Percentiles rank a stretch among this genome's conserved stretches.
Evolutionary conservation across 2,797 vertebrate genomes (phyloP).

Genomic region (Linurgus olivaceus): DNA sequence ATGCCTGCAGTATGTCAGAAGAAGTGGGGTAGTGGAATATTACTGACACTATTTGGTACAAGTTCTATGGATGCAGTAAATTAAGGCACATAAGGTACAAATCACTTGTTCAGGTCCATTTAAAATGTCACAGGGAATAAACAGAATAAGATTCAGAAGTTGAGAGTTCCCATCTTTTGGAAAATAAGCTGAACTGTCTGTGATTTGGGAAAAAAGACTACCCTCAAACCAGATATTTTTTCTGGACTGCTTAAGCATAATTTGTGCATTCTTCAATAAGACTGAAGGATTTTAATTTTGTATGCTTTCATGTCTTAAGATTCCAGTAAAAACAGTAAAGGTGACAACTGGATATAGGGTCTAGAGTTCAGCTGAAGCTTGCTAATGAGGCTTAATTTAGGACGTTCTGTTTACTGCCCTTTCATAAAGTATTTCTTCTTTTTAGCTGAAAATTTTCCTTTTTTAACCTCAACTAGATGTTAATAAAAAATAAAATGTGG

Average conservation of each 20-base stretch:
- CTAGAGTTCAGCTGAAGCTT: neutral
- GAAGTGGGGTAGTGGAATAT: neutral
- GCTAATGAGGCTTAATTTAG: neutral
- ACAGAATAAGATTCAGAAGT: neutral
- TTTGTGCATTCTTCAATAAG: neutral
- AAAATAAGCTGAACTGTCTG: neutral
- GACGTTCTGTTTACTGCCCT: neutral
- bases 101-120: neutral
- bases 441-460: neutral
- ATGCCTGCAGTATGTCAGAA: neutral
- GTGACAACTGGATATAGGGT: neutral
- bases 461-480: neutral
- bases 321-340: neutral
- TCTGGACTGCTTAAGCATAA: neutral
- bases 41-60: neutral
- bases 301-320: neutral
- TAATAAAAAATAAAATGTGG: neutral
- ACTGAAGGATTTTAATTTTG: neutral
- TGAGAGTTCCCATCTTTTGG: neutral
- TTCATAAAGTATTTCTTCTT: neutral
- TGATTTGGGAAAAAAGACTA: neutral
- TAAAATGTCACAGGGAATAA: neutral
- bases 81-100: neutral
- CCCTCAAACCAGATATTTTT: neutral
- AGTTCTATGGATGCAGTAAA: neutral